Percentiles rank a stretch among this genome's conserved stretches.
These are phyloP conservation scores for Melanerpes formicivorus DNA, from an alignment of 2,113 vertebrate genomes.

Conservation along the genomic window DNA sequence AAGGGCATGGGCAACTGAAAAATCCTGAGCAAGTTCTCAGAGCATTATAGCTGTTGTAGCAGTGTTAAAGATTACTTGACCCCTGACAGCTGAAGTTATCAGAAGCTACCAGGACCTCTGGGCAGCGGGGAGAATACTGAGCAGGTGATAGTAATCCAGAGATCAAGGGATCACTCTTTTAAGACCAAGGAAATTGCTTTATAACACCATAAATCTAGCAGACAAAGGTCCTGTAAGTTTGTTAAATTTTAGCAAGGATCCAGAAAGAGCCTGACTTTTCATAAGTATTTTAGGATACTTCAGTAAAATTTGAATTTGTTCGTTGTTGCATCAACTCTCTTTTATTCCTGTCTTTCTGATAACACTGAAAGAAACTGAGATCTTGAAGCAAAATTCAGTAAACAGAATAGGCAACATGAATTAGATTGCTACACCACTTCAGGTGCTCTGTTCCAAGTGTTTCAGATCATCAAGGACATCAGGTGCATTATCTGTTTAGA, in stretches of 20 bases:
- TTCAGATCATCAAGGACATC: neutral
- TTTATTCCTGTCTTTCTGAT: neutral
- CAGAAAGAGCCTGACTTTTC: neutral
- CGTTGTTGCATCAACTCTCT: neutral
- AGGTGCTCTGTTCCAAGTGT: neutral
- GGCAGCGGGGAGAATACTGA: neutral
- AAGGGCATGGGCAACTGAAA: neutral
- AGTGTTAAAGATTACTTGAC: neutral
- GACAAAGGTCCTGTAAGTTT: neutral
- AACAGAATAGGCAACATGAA: neutral
- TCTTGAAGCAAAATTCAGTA: neutral
- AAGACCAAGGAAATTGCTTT: neutral
- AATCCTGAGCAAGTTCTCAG: neutral
- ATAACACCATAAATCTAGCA: too few species aligned
- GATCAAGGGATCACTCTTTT: neutral
- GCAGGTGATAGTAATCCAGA: neutral
- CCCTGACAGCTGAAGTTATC: neutral
- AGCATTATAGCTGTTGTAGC: neutral
- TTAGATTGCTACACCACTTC: neutral
- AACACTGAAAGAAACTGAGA: rapidly evolving
- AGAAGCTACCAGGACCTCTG: neutral
- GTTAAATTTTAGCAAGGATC: neutral
- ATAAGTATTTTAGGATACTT: neutral
- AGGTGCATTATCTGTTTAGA: neutral
- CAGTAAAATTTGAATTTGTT: neutral